Base-by-base conservation (phyloP, 2,888 invertebrate species). In the Cataglyphis albicans region DNA sequence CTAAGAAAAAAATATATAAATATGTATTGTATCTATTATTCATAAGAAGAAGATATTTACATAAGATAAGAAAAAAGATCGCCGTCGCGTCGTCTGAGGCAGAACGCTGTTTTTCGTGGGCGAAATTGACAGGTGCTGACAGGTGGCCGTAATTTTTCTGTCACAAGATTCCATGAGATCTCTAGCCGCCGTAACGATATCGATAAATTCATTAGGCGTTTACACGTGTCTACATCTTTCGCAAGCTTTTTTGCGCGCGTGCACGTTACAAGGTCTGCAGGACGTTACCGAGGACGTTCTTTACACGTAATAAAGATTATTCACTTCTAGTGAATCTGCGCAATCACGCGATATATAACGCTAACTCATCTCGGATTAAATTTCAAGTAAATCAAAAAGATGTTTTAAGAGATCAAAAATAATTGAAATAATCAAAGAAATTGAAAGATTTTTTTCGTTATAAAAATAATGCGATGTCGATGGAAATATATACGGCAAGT, bases 121-220 rank as follows among this genome's bases (percentile, higher is more conserved):
- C 32, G 12, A 67, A 76, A 67, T n/a, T 68, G 55, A 68, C 41
- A 78, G 21, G 72, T 48, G 55, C 38, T 70, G 35, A 61, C 55
- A 57, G 55, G 18, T 70, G 4, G 18, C 15, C 55, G 25, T 80
- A 72, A 80, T 32, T 59, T 59, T 70, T 78, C 44, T 70, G 32
- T 5, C 18, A 21, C 41, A 18, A 35, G 68, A 76, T 41, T 76
- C 48, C 38, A 57, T 32, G 70, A 21, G 32, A 78, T 68, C 21
- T 70, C 21, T 18, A 57, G 12, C 1, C 21, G 2, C 7, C 12
- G 21, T 59, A 29, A 35, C n/a, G 25, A 80, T 72, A 61, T 59
- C 72, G 57, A 76, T 41, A 76, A 67, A 76, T 76, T 68, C n/a
- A 80, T 80, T 72, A 78, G 5, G 21, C 41, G 59, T 15, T 52